phyloP scores from a whole-genome alignment of 2,888 invertebrate species.

The Tipula unca region DNA sequence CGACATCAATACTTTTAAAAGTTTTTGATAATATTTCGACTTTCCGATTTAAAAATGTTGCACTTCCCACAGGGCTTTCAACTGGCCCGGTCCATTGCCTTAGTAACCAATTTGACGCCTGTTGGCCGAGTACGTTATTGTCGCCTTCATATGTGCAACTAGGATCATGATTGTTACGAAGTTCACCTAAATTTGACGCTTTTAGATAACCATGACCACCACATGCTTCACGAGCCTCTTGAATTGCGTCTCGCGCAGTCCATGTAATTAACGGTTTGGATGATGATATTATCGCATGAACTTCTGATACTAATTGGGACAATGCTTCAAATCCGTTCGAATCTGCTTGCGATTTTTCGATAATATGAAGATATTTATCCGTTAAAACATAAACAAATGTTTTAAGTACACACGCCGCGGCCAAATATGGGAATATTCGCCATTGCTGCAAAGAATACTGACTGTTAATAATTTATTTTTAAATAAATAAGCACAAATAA shows the following conservation, averaged over 20 bases:
- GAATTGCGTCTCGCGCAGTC: slow-evolving; percentile 66
- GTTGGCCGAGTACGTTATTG: slow-evolving; percentile 85
- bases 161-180: slow-evolving; percentile 81
- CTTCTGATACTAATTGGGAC: slow-evolving; percentile 47
- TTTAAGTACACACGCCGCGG: slow-evolving; percentile 52
- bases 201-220: slow-evolving; percentile 75
- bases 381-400: slow-evolving; percentile 58
- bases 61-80: slow-evolving; percentile 62
- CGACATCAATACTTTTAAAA: not conserved
- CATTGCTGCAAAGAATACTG: slow-evolving; percentile 50
- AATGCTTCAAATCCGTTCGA: slow-evolving; percentile 40
- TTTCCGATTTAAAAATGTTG: slow-evolving; percentile 54
- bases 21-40: slow-evolving; percentile 40
- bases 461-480: not conserved
- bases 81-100: slow-evolving; percentile 52
- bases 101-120: slow-evolving; percentile 80
- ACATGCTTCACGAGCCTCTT: slow-evolving; percentile 77
- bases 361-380: slow-evolving; percentile 54
- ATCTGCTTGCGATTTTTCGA: slow-evolving; percentile 52
- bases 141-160: slow-evolving; percentile 90
- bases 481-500: no score
- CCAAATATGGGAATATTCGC: slow-evolving; percentile 60
- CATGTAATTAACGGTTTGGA: slow-evolving; percentile 63
- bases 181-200: slow-evolving; percentile 73
- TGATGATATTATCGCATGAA: slow-evolving; percentile 57